These are phyloP conservation scores for Dolichomitus sp. DNA, from an alignment of 2,888 invertebrate genomes.

Conservation along the genomic window DNA sequence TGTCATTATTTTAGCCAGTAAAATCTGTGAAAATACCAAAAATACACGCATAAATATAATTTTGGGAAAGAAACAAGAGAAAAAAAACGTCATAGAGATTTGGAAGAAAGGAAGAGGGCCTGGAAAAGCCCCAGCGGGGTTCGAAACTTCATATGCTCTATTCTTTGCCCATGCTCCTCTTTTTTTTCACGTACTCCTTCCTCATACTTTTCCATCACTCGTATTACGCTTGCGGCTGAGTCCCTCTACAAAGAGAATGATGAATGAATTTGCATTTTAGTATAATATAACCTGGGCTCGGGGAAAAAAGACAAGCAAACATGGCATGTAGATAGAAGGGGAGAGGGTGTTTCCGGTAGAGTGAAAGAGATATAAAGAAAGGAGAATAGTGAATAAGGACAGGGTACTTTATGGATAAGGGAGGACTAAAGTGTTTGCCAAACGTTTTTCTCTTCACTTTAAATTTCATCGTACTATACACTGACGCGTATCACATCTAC, in stretches of 20 bases:
- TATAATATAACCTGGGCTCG: slow-evolving; percentile 54
- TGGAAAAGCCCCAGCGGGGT: slow-evolving; percentile 21
- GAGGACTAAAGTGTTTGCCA: slow-evolving; percentile 65
- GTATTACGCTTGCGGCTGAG: slow-evolving; percentile 28
- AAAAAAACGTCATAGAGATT: not conserved
- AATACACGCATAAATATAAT: slow-evolving; percentile 28
- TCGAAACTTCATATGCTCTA: slow-evolving; percentile 47
- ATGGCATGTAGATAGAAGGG: slow-evolving; percentile 25
- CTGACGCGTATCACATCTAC: slow-evolving; percentile 36
- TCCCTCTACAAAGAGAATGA: slow-evolving; percentile 58
- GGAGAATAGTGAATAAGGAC: slow-evolving; percentile 17
- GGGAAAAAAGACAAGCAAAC: slow-evolving; percentile 15
- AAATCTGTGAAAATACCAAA: slow-evolving; percentile 9
- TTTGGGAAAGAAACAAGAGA: slow-evolving; percentile 11
- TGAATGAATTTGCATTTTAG: slow-evolving; percentile 68
- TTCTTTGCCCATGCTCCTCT: slow-evolving; percentile 8
- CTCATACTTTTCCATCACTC: slow-evolving; percentile 22
- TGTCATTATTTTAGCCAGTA: slow-evolving; percentile 9
- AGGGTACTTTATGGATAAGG: slow-evolving; percentile 8
- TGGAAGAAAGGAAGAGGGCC: not conserved
- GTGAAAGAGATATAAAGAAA: slow-evolving; percentile 12
- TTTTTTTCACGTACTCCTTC: slow-evolving; percentile 9
- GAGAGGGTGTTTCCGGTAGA: not conserved
- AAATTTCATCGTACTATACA: slow-evolving; percentile 52
- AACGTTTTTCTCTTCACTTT: slow-evolving; percentile 60